A percentile compares a stretch with the other conserved stretches of the same genome.
These are phyloP conservation scores for Notodonta ziczac DNA, from an alignment of 2,888 invertebrate genomes.

Conservation along the genomic window DNA sequence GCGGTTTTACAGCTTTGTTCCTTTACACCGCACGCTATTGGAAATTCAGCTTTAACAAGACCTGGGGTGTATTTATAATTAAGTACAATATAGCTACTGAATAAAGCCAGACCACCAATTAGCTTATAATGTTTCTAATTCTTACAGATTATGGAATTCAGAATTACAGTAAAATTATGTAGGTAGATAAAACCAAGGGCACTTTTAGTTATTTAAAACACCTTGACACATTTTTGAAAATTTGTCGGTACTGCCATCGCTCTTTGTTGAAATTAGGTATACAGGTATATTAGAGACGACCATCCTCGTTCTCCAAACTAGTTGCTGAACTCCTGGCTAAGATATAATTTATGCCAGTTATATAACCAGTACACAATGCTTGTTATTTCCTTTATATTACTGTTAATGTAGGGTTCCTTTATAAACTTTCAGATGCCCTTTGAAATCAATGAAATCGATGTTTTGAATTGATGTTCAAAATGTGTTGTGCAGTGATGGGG, in stretches of 20 bases:
- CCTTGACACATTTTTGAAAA: no score
- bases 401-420: neutral
- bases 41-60: constrained; percentile 38
- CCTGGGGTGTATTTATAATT: constrained; percentile 10
- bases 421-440: neutral
- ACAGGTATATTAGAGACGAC: no score
- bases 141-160: no score
- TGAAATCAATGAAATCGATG: neutral
- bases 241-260: no score
- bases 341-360: no score
- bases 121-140: neutral
- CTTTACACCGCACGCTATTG: constrained; percentile 41
- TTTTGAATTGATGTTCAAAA: neutral
- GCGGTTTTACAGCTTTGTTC: constrained; percentile 38
- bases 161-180: no score
- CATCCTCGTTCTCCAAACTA: no score
- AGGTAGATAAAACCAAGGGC: no score
- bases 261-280: no score
- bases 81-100: neutral
- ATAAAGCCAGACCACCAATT: neutral
- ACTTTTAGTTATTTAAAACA: no score
- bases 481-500: constrained; percentile 56
- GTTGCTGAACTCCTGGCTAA: no score
- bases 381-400: neutral
- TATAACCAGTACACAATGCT: no score